phyloP scores from a whole-genome alignment of 2,797 vertebrate species.

The Chaunax sp. region DNA sequence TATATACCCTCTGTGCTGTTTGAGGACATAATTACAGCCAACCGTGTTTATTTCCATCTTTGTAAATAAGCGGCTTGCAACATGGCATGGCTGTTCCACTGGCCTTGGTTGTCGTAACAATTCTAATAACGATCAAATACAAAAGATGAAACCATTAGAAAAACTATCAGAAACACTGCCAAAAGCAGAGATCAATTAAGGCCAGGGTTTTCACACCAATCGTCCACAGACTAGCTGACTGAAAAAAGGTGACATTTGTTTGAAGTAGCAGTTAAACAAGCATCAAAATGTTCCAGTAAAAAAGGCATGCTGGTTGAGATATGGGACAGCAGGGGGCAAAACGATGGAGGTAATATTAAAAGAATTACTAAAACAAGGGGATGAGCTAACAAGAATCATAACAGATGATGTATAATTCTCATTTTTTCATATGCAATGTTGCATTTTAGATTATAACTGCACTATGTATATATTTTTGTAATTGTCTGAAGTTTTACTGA shows the following conservation, averaged over 20 bases:
- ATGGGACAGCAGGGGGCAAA: constrained; percentile 6
- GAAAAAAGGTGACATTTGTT: constrained; percentile 28
- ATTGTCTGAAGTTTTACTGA: too few species aligned
- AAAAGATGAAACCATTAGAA: constrained; percentile 57
- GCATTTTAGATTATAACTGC: too few species aligned
- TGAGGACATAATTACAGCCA: constrained; percentile 59
- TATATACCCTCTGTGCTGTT: constrained; percentile 34
- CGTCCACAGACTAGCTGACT: constrained; percentile 42
- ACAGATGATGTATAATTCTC: background rate
- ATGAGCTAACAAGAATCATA: constrained; percentile 14
- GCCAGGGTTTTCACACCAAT: constrained; percentile 62
- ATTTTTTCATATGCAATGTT: too few species aligned
- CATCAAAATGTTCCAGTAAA: constrained; percentile 40
- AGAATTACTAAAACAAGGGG: constrained; percentile 20
- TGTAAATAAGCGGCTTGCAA: constrained; percentile 68
- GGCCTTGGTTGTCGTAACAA: constrained; percentile 79
- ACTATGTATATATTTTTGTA: too few species aligned
- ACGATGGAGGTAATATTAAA: constrained; percentile 28
- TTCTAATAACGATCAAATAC: constrained; percentile 76
- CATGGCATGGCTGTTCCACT: constrained; percentile 54
- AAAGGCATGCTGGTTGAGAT: constrained; percentile 22
- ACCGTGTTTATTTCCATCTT: constrained; percentile 63
- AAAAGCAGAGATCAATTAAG: constrained; percentile 71
- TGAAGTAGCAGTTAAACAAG: constrained; percentile 46
- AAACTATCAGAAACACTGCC: constrained; percentile 47